These are phyloP conservation scores for Brachionus rotundiformis DNA, from an alignment of 1,140 invertebrate genomes.

Conservation along the genomic window DNA sequence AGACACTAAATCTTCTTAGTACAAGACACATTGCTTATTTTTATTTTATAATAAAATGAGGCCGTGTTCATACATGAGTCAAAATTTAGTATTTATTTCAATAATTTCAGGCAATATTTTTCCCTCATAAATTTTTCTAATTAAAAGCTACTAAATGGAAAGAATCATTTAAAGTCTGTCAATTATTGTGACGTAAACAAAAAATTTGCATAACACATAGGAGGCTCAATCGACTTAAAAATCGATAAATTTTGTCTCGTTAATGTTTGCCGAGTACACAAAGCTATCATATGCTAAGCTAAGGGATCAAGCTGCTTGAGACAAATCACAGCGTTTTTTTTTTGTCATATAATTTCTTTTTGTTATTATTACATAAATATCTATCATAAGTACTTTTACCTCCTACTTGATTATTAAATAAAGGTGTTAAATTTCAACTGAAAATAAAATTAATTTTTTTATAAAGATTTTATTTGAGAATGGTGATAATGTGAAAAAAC, in stretches of 20 bases:
- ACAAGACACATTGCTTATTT: background rate
- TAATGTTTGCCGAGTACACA: background rate
- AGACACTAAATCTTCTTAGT: background rate
- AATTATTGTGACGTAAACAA: background rate
- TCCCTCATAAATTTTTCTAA: background rate
- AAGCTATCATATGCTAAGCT: background rate
- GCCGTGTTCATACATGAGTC: background rate
- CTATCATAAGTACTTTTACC: no score
- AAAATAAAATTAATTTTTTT: no score
- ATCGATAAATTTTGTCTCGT: background rate
- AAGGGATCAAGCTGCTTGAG: background rate
- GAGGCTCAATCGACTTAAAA: background rate
- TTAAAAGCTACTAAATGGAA: background rate
- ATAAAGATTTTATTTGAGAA: no score
- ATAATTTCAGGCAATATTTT: background rate
- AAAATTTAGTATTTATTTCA: slow-evolving; percentile 17
- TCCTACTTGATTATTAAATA: no score
- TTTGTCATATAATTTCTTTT: background rate
- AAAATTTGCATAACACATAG: background rate
- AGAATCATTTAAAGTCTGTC: background rate
- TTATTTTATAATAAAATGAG: background rate
- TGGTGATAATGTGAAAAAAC: no score
- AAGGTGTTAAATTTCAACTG: no score
- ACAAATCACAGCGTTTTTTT: background rate
- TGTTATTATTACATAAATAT: no score